Percentiles rank a stretch among this genome's conserved stretches.
phyloP scores from a whole-genome alignment of 1,140 invertebrate genomes.

The Lepidurus couesii region DNA sequence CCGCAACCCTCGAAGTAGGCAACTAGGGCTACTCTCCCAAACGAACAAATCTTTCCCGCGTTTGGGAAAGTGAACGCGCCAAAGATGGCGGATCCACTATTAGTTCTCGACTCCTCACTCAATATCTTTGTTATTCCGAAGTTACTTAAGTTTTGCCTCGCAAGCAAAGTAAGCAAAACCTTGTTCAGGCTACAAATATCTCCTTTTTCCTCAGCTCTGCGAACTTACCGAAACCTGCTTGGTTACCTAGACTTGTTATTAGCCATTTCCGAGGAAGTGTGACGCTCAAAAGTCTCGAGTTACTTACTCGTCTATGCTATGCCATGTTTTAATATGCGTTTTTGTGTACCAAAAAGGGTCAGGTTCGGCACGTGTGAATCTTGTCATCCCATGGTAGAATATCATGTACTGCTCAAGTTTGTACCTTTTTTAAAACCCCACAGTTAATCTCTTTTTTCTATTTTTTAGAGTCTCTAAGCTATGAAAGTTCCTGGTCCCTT shows the following conservation, averaged over 20 bases:
- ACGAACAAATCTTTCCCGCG: too few relatives aligned
- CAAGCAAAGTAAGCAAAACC: not conserved
- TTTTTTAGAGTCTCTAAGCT: too few relatives aligned
- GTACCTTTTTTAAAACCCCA: not conserved
- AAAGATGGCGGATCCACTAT: too few relatives aligned
- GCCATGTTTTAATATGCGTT: not conserved
- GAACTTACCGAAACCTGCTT: not conserved
- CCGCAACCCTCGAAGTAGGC: too few relatives aligned
- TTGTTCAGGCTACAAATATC: not conserved
- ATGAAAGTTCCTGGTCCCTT: too few relatives aligned
- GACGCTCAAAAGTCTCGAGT: not conserved
- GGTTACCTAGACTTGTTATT: slow-evolving; percentile 13
- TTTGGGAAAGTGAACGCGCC: too few relatives aligned
- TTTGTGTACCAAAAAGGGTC: not conserved
- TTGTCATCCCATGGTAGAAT: not conserved
- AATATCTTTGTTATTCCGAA: too few relatives aligned
- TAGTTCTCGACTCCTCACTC: too few relatives aligned
- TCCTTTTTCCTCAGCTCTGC: not conserved
- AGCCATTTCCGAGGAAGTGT: not conserved
- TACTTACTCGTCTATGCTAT: not conserved
- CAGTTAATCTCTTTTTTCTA: not conserved
- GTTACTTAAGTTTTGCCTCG: not conserved
- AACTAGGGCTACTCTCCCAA: too few relatives aligned
- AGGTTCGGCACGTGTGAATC: slow-evolving; percentile 14
- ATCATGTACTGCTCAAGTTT: not conserved